phyloP scores from a whole-genome alignment of 35 echinoderm and acorn worm species.

The Antedon bifida region DNA sequence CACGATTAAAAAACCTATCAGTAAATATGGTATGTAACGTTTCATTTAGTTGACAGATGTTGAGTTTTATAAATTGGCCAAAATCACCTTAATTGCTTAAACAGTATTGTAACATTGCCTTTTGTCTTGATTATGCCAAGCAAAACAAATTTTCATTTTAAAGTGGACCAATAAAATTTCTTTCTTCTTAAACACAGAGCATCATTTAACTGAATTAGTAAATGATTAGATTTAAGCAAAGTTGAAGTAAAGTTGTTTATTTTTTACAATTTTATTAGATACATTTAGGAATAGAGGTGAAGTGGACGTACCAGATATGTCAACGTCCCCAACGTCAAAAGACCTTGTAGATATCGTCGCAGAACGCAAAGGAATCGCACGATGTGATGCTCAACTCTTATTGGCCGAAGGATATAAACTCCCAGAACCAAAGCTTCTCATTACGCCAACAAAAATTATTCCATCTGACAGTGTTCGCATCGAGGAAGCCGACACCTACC shows the following conservation, averaged over 20 bases:
- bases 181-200: no score
- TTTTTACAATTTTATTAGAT: constrained; percentile 37
- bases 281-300: constrained; percentile 31
- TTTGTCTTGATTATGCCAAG: no score
- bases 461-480: constrained; percentile 10
- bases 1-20: not conserved
- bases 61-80: no score
- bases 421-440: constrained; percentile 34
- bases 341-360: constrained; percentile 55
- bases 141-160: no score
- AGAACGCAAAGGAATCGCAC: constrained; percentile 60
- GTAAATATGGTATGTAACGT: not conserved
- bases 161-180: no score
- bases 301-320: not conserved
- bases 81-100: no score
- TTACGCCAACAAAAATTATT: constrained; percentile 47
- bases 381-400: constrained; percentile 58
- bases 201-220: no score
- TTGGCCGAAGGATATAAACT: constrained; percentile 77
- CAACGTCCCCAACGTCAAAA: constrained; percentile 13
- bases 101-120: no score
- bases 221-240: no score
- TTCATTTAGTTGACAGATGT: no score
- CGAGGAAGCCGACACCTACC: constrained; percentile 6
- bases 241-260: no score